Conservation (phyloP, 2,113 vertebrate genomes). For the Mastomys coucha region DNA sequence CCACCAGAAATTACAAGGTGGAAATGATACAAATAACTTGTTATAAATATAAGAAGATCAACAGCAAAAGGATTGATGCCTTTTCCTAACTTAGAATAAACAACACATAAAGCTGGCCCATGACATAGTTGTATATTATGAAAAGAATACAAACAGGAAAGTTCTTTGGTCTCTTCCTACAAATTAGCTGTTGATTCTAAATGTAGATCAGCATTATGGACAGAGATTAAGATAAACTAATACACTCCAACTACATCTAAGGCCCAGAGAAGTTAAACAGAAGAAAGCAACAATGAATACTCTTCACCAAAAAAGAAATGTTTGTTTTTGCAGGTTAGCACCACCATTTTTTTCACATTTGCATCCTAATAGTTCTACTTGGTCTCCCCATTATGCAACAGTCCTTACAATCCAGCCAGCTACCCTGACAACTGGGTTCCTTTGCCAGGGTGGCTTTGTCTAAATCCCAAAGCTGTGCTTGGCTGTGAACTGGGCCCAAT, state of each 20-base stretch:
- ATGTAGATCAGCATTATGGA: conserved; percentile 71
- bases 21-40: not conserved
- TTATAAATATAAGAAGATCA: conserved; percentile 54
- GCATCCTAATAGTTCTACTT: conserved; percentile 88
- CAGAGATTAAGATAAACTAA: conserved; percentile 82
- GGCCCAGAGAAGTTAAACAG: conserved; percentile 86
- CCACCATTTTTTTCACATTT: conserved; percentile 86
- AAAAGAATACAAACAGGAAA: conserved; percentile 80
- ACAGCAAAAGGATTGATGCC: not conserved
- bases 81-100: conserved; percentile 65
- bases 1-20: not conserved
- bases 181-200: conserved; percentile 74
- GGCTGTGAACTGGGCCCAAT: conserved; percentile 83
- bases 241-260: conserved; percentile 78
- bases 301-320: conserved; percentile 82
- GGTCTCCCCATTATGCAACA: conserved; percentile 90
- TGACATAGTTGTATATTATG: conserved; percentile 71
- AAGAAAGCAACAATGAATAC: conserved; percentile 87
- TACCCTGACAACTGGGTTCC: conserved; percentile 89
- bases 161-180: conserved; percentile 68
- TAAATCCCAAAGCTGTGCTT: conserved; percentile 88
- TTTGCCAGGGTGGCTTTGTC: conserved; percentile 90
- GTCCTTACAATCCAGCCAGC: conserved; percentile 88
- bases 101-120: conserved; percentile 67
- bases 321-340: conserved; percentile 88